Base-by-base conservation (phyloP, 2,113 vertebrate species). In the Oenanthe melanoleuca region DNA sequence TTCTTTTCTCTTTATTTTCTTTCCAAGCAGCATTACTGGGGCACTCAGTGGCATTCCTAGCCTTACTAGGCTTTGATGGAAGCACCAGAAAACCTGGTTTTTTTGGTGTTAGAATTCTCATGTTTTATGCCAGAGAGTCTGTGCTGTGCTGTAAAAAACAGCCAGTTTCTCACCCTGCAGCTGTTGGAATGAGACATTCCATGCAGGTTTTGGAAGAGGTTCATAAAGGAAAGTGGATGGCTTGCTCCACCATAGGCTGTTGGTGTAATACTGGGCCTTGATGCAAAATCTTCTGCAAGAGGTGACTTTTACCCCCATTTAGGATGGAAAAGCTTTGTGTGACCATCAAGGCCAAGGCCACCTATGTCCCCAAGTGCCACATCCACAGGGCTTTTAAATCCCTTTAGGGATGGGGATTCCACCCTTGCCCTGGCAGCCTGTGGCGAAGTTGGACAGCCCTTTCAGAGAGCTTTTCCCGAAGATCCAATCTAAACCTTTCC, bases 231-330 rank as follows among this genome's bases (percentile, higher is more conserved):
- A 37, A 7, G 6, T 3, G 2, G 10, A 14, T 0, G 0, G 23
- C 20, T 18, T 22, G 13, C 2, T 5, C 47, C 23, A 13, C 25
- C 1, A 2, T 5, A 9, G 5, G 7, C 31, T 49, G 15, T 14
- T 8, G 14, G 33, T 7, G 0, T 8, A n/a, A 60, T 3, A n/a
- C 12, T 0, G 0, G 7, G 18, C 21, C 29, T 38, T 7, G 15
- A 70, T 26, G 4, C 28, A 69, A 64, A 64, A 31, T 23, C 24
- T 29, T 64, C 70, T 3, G 1, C 4, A 8, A 40, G 18, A 29
- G 19, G 49, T 9, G 28, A 4, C 3, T 33, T 78, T 64, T 34
- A 49, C 11, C 6, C 9, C 2, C 4, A 13, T 34, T 47, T n/a
- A 55, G 24, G 21, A 34, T 69, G 78, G n/a, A 69, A 75, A 75